Evolutionary conservation across 1,140 invertebrate species (phyloP).

Genomic region (Drosophila biarmipes): DNA sequence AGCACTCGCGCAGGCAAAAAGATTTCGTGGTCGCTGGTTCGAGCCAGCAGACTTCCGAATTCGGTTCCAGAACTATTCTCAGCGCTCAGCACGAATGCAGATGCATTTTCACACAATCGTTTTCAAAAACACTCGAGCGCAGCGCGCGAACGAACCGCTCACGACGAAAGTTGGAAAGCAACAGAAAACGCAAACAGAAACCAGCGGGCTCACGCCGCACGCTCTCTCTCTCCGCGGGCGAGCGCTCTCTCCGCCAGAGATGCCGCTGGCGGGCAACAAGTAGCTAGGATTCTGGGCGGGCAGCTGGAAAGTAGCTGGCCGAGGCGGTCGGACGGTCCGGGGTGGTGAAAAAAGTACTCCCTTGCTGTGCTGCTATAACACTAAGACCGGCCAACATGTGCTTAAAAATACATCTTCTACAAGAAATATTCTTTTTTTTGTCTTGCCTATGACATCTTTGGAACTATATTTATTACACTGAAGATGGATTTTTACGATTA

Average conservation of each 20-base stretch:
- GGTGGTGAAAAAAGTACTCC: too few species aligned
- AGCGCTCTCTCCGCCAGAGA: background rate
- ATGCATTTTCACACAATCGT: conserved; percentile 20
- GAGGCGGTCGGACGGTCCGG: background rate
- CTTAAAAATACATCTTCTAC: too few species aligned
- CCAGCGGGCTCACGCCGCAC: conserved; percentile 4
- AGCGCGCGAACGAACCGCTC: conserved; percentile 28
- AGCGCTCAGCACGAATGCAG: conserved; percentile 15
- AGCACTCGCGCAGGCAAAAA: conserved; percentile 52
- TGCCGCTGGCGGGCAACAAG: conserved; percentile 11
- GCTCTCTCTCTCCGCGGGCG: background rate
- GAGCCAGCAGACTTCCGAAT: conserved; percentile 11
- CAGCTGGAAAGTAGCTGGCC: background rate
- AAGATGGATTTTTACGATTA: too few species aligned
- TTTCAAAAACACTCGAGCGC: conserved; percentile 23
- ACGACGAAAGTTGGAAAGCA: conserved; percentile 28
- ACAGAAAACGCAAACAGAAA: conserved; percentile 21
- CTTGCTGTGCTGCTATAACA: too few species aligned
- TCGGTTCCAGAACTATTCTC: background rate
- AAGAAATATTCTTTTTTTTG: too few species aligned
- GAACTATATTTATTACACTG: too few species aligned
- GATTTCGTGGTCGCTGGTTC: conserved; percentile 14
- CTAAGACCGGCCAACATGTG: too few species aligned
- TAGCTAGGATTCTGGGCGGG: conserved; percentile 3
- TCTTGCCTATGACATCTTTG: too few species aligned